Evolutionary conservation across 2,113 vertebrate species (phyloP).

Genomic region (Scatophagus argus): DNA sequence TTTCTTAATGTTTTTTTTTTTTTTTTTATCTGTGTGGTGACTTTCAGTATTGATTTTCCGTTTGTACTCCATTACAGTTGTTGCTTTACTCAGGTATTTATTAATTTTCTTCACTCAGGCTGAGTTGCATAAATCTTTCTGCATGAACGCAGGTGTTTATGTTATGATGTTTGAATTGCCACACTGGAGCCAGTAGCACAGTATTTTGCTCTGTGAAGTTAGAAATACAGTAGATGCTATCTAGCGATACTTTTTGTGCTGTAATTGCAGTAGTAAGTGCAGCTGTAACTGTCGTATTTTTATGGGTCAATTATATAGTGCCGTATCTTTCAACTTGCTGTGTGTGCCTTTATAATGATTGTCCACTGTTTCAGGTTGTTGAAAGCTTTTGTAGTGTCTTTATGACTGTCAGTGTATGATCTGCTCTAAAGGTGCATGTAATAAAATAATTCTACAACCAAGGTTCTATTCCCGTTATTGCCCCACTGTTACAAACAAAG

Average conservation of each 20-base stretch:
- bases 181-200: slow-evolving; percentile 56
- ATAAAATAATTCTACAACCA: slow-evolving; percentile 74
- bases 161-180: slow-evolving; percentile 51
- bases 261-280: slow-evolving; percentile 71
- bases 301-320: slow-evolving; percentile 61
- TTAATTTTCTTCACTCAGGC: slow-evolving; percentile 63
- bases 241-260: slow-evolving; percentile 69
- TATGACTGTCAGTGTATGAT: slow-evolving; percentile 70
- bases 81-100: slow-evolving; percentile 80
- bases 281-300: slow-evolving; percentile 71
- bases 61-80: slow-evolving; percentile 42
- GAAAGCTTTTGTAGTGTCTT: slow-evolving; percentile 71
- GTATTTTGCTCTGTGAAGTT: slow-evolving; percentile 57
- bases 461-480: slow-evolving; percentile 18
- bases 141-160: slow-evolving; percentile 70
- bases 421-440: slow-evolving; percentile 82
- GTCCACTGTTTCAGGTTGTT: slow-evolving; percentile 73
- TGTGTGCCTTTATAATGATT: slow-evolving; percentile 76
- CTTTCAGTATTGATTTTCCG: slow-evolving; percentile 24
- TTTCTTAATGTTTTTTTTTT: background rate
- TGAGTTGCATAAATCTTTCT: slow-evolving; percentile 58
- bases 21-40: slow-evolving; percentile 16
- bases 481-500: background rate
- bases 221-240: slow-evolving; percentile 57
- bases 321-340: slow-evolving; percentile 70